These are phyloP conservation scores for Hexactinellida sp. DNA, from an alignment of 37 sponge, comb jelly and placozoan genomes.

Conservation along the genomic window DNA sequence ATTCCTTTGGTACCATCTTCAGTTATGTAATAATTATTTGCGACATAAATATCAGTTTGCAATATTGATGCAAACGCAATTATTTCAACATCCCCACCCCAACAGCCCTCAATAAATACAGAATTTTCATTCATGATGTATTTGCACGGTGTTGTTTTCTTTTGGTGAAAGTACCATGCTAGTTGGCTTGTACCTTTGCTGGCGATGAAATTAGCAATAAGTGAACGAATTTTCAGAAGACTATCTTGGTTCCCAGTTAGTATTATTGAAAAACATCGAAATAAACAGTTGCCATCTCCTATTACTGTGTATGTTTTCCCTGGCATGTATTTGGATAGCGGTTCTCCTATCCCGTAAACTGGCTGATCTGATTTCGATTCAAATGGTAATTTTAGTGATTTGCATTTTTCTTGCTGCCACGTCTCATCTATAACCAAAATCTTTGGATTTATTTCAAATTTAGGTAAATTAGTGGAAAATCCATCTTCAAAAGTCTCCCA, in stretches of 20 bases:
- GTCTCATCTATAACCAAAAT: neutral
- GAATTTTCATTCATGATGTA: neutral
- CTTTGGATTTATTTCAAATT: neutral
- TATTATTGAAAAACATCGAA: neutral
- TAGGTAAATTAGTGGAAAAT: neutral
- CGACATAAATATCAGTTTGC: neutral
- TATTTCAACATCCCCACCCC: conserved; percentile 8
- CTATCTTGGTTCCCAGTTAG: neutral
- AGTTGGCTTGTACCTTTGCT: neutral
- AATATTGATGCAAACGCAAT: neutral
- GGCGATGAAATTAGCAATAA: neutral
- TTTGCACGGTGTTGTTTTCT: neutral
- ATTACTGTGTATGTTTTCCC: neutral
- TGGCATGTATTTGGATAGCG: neutral
- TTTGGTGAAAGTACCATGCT: conserved; percentile 6
- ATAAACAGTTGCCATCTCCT: neutral
- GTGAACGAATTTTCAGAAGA: neutral
- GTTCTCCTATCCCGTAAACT: neutral
- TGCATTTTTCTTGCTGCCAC: conserved; percentile 3
- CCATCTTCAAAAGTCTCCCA: conserved; percentile 2
- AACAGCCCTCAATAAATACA: neutral
- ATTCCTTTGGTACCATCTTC: neutral
- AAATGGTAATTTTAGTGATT: neutral
- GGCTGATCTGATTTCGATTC: neutral
- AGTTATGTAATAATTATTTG: neutral